These are phyloP conservation scores for Agriopis marginaria DNA, from an alignment of 2,888 invertebrate genomes.

Conservation along the genomic window DNA sequence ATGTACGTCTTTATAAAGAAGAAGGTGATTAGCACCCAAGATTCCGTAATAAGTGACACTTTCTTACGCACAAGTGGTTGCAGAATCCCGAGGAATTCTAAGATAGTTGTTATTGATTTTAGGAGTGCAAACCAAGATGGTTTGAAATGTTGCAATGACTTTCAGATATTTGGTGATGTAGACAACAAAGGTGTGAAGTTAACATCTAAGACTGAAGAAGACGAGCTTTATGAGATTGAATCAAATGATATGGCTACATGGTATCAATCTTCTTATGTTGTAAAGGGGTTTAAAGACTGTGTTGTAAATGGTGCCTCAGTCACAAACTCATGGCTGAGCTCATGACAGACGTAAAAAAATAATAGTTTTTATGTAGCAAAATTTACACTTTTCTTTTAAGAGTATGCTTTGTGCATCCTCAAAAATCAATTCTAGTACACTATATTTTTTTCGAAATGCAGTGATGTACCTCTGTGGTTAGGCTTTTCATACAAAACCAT, in stretches of 20 bases:
- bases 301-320: slow-evolving; percentile 84
- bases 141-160: slow-evolving; percentile 72
- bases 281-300: slow-evolving; percentile 87
- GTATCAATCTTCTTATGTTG: slow-evolving; percentile 84
- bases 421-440: too few relatives aligned
- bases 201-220: slow-evolving; percentile 50
- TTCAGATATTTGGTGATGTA: slow-evolving; percentile 75
- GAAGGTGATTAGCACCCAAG: slow-evolving; percentile 54
- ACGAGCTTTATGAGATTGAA: slow-evolving; percentile 69
- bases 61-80: slow-evolving; percentile 71
- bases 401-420: too few relatives aligned
- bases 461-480: too few relatives aligned
- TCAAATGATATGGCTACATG: slow-evolving; percentile 71
- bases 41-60: slow-evolving; percentile 63
- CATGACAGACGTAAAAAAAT: slow-evolving; percentile 40
- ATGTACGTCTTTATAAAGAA: slow-evolving; percentile 82
- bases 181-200: slow-evolving; percentile 51
- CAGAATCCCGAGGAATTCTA: slow-evolving; percentile 71
- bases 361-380: slow-evolving; percentile 37
- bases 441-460: too few relatives aligned
- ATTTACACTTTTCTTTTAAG: slow-evolving; percentile 28
- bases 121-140: slow-evolving; percentile 58
- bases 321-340: slow-evolving; percentile 79
- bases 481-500: too few relatives aligned
- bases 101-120: slow-evolving; percentile 72